Base-by-base conservation (phyloP, 2,888 invertebrate genomes). In the Mesorhabditis spiculigera region DNA sequence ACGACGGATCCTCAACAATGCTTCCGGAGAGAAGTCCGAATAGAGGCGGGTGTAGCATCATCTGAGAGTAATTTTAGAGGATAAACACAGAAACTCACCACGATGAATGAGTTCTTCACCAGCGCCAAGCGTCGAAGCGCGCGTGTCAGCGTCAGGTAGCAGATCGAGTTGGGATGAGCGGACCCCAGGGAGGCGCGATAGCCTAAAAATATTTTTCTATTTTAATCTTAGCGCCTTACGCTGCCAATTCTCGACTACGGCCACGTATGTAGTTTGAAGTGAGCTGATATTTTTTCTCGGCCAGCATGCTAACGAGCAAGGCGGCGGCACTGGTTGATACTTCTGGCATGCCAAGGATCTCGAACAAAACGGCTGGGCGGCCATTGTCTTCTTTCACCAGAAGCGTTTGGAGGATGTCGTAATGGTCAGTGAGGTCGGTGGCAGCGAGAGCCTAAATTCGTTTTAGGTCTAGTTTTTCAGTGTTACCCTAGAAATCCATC, bases 31-130 rank as follows among this genome's bases (percentile, higher is more conserved):
- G 71, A 8, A 82, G 71, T 8, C 77, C 69, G 50, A 80, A 76
- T 13, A 82, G 71, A n/a, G 81, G 75, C 13, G 82, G 82, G 16
- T 73, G 68, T 8, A 82, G 71, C 72, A 77, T 78, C 71, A 79
- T 75, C 81, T 78, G 64, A 69, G 76, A n/a, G 50, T 58, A 28
- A 64, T 50, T 50, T 13, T 50, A 13, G 10, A 50, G n/a, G n/a
- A 13, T 50, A 13, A 10, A 50, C 8, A 10, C 58, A 50, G n/a
- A 50, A 50, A 50, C 58, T 1, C 10, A 50, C 58, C 58, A 50
- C 58, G n/a, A 50, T n/a, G n/a, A 50, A 50, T n/a, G 58, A 50
- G n/a, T 50, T 50, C 58, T 50, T 50, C 10, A 50, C n/a, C 10
- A n/a, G 8, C 58, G 58, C 58, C 58, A 50, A 50, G 58, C n/a